Evolutionary conservation across 2,888 invertebrate species (phyloP).

Genomic region (Choreutis nemorana): DNA sequence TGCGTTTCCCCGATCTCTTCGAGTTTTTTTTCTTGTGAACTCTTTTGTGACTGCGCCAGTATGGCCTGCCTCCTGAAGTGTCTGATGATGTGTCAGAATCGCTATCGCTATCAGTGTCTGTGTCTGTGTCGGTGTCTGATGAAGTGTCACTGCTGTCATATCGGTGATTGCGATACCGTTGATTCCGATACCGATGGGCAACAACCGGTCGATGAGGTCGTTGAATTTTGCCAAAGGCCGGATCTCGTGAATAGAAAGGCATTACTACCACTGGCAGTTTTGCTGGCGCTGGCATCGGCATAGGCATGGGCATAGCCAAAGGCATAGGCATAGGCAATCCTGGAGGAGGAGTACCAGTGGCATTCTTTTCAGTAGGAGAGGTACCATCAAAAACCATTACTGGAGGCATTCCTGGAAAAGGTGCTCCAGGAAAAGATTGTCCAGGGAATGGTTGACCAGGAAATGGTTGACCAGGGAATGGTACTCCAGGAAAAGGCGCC

Average conservation of each 20-base stretch:
- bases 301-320: slow-evolving; percentile 11
- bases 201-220: slow-evolving; percentile 9
- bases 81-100: slow-evolving; percentile 20
- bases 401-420: slow-evolving; percentile 13
- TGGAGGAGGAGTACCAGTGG: slow-evolving; percentile 15
- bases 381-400: no score
- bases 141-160: slow-evolving; percentile 4
- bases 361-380: no score
- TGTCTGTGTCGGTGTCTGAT: slow-evolving; percentile 9
- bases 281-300: slow-evolving; percentile 15
- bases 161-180: no score
- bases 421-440: slow-evolving; percentile 3
- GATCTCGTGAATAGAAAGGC: slow-evolving; percentile 52
- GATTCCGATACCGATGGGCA: slow-evolving; percentile 3
- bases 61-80: slow-evolving; percentile 16
- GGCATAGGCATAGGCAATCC: slow-evolving; percentile 6
- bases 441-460: slow-evolving; percentile 9
- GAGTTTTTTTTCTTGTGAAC: background rate
- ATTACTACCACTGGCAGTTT: slow-evolving; percentile 54
- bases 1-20: slow-evolving; percentile 12
- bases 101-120: slow-evolving; percentile 16
- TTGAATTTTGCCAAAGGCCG: slow-evolving; percentile 17
- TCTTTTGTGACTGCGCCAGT: no score
- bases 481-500: slow-evolving; percentile 9
- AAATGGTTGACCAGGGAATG: slow-evolving; percentile 10